Percentiles rank a stretch among this genome's conserved stretches.
These are phyloP conservation scores for Dioctria linearis DNA, from an alignment of 2,888 invertebrate species.

Conservation along the genomic window DNA sequence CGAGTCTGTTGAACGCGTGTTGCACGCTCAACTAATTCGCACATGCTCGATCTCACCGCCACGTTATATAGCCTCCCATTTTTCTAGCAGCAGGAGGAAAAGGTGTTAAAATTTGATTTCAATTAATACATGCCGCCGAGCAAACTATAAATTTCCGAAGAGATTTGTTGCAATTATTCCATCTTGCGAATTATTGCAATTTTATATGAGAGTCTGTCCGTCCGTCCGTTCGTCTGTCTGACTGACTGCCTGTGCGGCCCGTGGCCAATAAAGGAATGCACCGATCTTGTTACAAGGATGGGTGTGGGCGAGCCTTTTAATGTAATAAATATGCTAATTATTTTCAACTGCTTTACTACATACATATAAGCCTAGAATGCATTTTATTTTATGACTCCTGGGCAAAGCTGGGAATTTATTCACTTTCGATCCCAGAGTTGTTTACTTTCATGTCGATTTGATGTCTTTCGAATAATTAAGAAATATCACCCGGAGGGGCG, in stretches of 20 bases:
- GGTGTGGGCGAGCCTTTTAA: conserved; percentile 24
- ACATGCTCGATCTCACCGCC: background rate
- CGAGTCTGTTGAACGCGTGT: conserved; percentile 9
- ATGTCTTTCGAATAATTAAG: conserved; percentile 37
- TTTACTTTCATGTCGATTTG: conserved; percentile 40
- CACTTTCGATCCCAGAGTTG: conserved; percentile 32
- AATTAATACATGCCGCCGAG: background rate
- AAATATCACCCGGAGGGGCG: conserved; percentile 27
- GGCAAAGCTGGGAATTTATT: conserved; percentile 31
- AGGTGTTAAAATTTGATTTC: conserved; percentile 26
- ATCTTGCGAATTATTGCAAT: background rate
- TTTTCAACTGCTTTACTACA: background rate
- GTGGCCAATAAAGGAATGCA: background rate
- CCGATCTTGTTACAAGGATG: conserved; percentile 39
- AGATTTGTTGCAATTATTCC: background rate
- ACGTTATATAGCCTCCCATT: background rate
- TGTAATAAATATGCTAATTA: conserved; percentile 38
- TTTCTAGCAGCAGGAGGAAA: background rate
- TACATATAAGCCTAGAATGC: too few relatives aligned
- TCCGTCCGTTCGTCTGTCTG: background rate
- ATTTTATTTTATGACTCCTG: conserved; percentile 23
- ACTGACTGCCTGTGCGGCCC: background rate
- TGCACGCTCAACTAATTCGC: background rate
- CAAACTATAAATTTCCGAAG: background rate
- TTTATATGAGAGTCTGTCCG: background rate